phyloP scores from a whole-genome alignment of 2,888 invertebrate genomes.

The Megaustenia siamemsis region DNA sequence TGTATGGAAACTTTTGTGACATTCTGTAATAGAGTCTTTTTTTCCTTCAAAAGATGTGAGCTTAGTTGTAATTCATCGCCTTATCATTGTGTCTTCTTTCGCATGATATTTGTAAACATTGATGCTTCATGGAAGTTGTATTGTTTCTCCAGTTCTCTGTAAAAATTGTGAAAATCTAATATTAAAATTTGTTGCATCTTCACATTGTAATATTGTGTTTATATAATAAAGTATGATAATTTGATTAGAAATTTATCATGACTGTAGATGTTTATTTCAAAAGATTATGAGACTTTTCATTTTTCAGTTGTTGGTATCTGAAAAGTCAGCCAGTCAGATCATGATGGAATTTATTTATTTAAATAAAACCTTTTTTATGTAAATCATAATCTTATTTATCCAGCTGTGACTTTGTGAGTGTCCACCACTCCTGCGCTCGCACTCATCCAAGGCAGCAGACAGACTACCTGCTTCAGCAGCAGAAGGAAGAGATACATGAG shows the following conservation, averaged over 20 bases:
- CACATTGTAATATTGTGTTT: neutral
- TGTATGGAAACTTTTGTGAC: too few relatives aligned
- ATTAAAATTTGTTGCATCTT: too few relatives aligned
- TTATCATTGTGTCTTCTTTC: too few relatives aligned
- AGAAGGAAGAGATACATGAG: conserved; percentile 59
- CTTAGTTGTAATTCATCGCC: too few relatives aligned
- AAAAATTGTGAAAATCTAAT: too few relatives aligned
- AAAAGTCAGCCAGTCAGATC: neutral
- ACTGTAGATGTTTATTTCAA: neutral
- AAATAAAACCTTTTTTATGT: neutral
- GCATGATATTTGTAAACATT: too few relatives aligned
- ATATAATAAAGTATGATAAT: neutral
- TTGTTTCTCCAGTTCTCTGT: too few relatives aligned
- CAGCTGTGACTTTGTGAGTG: conserved; percentile 14
- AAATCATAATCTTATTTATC: conserved; percentile 33
- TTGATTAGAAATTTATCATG: neutral
- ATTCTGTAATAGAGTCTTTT: too few relatives aligned
- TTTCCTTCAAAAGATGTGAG: too few relatives aligned
- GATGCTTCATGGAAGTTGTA: too few relatives aligned
- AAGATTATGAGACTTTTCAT: neutral
- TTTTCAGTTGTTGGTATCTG: neutral
- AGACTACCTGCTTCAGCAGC: conserved; percentile 25
- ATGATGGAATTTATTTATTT: neutral
- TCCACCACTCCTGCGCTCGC: neutral
- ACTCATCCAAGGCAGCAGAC: neutral